Evolutionary conservation across 2,113 vertebrate species (phyloP), one percentile per base, ranked within the genome.

Genomic region (Dolichallabes microphthalmus): DNA sequence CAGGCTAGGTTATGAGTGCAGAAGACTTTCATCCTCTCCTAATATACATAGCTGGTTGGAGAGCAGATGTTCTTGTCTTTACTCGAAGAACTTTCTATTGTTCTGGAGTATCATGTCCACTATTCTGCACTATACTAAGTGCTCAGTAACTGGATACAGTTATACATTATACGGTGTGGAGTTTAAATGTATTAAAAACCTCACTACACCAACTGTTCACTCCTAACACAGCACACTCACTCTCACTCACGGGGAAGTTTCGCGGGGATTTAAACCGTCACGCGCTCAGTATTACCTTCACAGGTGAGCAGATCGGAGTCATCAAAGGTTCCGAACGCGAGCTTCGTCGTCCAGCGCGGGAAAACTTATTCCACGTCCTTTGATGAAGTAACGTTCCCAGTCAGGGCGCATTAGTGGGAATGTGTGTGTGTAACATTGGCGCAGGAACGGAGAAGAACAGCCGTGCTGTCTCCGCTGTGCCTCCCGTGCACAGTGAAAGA

Each of bases 231-330:
- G 4, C 20, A 45, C 20, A 50, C 45, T 45, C 45, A 39, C 39
- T 4, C 39, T 4, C 39, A 7, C 7, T 8, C 45, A 45, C 45
- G 39, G 11, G 22, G n/a, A 17, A 17, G 22, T 8, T 74, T 53
- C 3, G 4, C 3, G n/a, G 4, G 52, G 32, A 57, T 57, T 30
- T 57, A 60, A 45, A 22, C 76, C 35, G 17, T 2, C 76, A 32
- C 53, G 9, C 13, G 55, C 22, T 7, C 45, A n/a, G 1, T 35
- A 80, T 11, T 80, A 90, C 89, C 88, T 89, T 88, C 82, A 68
- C 87, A 89, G 87, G 82, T 87, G 90, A 83, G 69, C 81, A 66
- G 76, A 78, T 35, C 58, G 73, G 55, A 86, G 84, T 78, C 89
- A 89, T 90, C 82, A 87, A 91, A 86, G 60, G 77, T 14, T 22